Evolutionary conservation across 2,113 vertebrate genomes (phyloP).

Genomic region (Festucalex cinctus): DNA sequence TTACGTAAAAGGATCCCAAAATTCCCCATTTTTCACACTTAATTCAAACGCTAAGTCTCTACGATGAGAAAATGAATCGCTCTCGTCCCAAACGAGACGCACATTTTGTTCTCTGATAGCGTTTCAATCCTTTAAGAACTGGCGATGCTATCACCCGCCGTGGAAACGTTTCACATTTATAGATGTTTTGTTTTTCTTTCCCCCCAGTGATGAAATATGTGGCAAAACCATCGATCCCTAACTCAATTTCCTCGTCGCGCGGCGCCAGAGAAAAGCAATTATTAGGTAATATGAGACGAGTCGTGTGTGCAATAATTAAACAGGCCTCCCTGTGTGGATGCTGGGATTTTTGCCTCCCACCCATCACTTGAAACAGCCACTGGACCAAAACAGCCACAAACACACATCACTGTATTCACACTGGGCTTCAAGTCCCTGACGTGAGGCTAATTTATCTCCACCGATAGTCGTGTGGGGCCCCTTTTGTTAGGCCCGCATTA

Average conservation of each 20-base stretch:
- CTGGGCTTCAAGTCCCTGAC: background rate
- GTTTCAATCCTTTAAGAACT: background rate
- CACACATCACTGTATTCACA: background rate
- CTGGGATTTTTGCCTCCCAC: background rate
- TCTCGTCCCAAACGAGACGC: background rate
- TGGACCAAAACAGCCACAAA: background rate
- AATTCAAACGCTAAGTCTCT: too few species aligned
- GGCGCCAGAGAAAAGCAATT: constrained; percentile 1
- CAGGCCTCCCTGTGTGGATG: background rate
- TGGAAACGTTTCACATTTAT: background rate
- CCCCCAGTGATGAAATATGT: constrained; percentile 1
- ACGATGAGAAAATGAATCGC: background rate
- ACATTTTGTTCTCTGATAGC: background rate
- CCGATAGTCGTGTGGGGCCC: background rate
- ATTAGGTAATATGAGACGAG: background rate
- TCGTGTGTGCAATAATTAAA: constrained; percentile 1
- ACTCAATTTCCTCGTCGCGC: background rate
- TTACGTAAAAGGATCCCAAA: too few species aligned
- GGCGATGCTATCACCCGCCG: background rate
- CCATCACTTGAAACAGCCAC: background rate
- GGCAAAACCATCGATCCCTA: background rate
- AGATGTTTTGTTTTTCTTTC: background rate
- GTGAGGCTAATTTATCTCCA: background rate
- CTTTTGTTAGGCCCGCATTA: background rate
- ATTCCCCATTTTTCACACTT: too few species aligned